A percentile compares a stretch with the other conserved stretches of the same genome.
Evolutionary conservation across 2,797 vertebrate genomes (phyloP).

Genomic region (Amblyraja radiata): DNA sequence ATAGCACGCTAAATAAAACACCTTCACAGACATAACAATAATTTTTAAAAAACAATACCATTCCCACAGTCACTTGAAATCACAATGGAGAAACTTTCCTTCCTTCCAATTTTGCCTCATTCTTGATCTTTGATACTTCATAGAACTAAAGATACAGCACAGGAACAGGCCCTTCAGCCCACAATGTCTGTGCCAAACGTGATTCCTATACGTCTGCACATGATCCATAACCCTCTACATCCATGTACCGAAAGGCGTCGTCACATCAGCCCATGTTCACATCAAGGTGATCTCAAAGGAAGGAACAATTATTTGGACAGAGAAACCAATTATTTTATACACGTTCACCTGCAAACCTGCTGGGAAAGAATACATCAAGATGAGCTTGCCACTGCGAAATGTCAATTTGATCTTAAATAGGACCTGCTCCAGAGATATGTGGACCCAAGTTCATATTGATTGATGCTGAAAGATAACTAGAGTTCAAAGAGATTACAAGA

Average conservation of each 20-base stretch:
- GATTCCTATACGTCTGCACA: too few relatives aligned
- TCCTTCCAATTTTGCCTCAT: neutral
- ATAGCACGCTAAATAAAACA: too few relatives aligned
- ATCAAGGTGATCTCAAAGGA: neutral
- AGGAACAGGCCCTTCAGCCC: too few relatives aligned
- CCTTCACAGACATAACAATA: too few relatives aligned
- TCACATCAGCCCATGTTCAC: too few relatives aligned
- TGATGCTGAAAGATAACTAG: neutral
- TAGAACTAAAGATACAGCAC: too few relatives aligned
- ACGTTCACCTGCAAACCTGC: neutral
- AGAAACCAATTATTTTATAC: neutral
- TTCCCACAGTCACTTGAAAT: neutral
- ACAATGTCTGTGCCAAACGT: too few relatives aligned
- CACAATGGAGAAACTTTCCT: neutral
- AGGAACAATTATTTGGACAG: neutral
- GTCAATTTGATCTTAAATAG: neutral
- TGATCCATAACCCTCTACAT: too few relatives aligned
- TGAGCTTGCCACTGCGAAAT: neutral
- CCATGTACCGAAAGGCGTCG: too few relatives aligned
- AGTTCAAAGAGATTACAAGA: neutral
- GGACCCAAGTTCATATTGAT: neutral
- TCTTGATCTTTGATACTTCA: neutral
- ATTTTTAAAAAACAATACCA: neutral
- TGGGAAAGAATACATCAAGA: neutral
- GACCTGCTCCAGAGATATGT: neutral